phyloP scores from a whole-genome alignment of 2,888 invertebrate species.

The Conistra vaccinii region DNA sequence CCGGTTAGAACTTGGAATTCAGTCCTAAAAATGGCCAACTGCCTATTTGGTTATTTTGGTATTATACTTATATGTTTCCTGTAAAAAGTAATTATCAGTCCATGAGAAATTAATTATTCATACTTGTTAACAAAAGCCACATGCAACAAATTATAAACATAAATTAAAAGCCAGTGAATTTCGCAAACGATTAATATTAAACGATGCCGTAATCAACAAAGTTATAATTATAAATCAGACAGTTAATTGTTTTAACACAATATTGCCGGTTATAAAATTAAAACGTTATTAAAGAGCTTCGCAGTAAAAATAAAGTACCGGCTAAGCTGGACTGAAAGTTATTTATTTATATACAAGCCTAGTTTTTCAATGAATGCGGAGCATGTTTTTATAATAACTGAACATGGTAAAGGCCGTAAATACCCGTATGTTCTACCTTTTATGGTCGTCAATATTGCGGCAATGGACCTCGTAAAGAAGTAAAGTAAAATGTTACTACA shows the following conservation, averaged over 20 bases:
- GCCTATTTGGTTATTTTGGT: neutral
- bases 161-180: slow-evolving; percentile 58
- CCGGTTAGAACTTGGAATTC: neutral
- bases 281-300: slow-evolving; percentile 65
- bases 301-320: slow-evolving; percentile 63
- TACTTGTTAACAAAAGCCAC: slow-evolving; percentile 31
- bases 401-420: slow-evolving; percentile 39
- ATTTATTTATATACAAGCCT: slow-evolving; percentile 43
- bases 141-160: slow-evolving; percentile 58
- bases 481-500: slow-evolving; percentile 29
- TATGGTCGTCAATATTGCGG: slow-evolving; percentile 38
- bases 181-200: slow-evolving; percentile 62
- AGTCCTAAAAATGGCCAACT: neutral
- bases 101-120: slow-evolving; percentile 29
- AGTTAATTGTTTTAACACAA: slow-evolving; percentile 67
- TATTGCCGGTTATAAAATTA: slow-evolving; percentile 71
- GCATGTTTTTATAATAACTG: slow-evolving; percentile 47
- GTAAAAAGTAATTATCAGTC: slow-evolving; percentile 20
- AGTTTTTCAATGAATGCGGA: slow-evolving; percentile 51
- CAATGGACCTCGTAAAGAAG: slow-evolving; percentile 11
- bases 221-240: slow-evolving; percentile 67
- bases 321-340: slow-evolving; percentile 43
- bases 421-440: slow-evolving; percentile 39
- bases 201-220: slow-evolving; percentile 63
- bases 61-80: neutral